A percentile compares a stretch with the other conserved stretches of the same genome.
These are phyloP conservation scores for Gymnocephalus cernua DNA, from an alignment of 2,113 vertebrate species.

Conservation along the genomic window DNA sequence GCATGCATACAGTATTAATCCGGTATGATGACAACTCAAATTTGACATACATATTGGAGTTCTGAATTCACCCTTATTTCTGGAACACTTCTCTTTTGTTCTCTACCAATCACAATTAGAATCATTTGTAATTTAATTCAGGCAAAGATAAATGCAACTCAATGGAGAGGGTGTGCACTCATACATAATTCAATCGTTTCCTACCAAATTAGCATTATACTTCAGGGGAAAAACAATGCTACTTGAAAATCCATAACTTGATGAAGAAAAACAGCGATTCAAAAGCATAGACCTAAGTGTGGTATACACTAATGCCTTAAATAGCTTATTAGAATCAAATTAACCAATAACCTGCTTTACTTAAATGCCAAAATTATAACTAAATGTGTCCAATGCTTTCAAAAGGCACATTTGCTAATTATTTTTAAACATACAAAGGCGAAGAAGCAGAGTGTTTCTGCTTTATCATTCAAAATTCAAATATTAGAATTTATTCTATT, in stretches of 20 bases:
- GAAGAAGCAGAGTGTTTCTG: not conserved
- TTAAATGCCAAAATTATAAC: not conserved
- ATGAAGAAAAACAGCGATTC: not conserved
- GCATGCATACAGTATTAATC: not conserved
- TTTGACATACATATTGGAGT: not conserved
- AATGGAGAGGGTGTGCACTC: not conserved
- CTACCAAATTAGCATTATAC: slow-evolving; percentile 6
- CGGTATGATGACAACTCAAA: not conserved
- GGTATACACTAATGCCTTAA: not conserved
- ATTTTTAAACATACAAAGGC: not conserved
- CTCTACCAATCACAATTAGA: not conserved
- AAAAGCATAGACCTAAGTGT: not conserved
- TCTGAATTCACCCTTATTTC: not conserved
- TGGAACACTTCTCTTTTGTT: not conserved
- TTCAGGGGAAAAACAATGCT: not conserved
- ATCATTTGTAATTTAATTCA: slow-evolving; percentile 12
- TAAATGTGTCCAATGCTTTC: not conserved
- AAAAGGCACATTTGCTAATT: not conserved
- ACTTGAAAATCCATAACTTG: not conserved
- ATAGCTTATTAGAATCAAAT: slow-evolving; percentile 3
- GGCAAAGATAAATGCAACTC: not conserved
- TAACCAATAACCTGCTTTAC: not conserved
- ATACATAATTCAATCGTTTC: slow-evolving; percentile 13
- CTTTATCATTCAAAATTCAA: not conserved
- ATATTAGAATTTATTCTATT: not conserved